Percentiles rank a stretch among this genome's conserved stretches.
Evolutionary conservation across 2,797 vertebrate genomes (phyloP).

Genomic region (Alcedo quadribrachys): DNA sequence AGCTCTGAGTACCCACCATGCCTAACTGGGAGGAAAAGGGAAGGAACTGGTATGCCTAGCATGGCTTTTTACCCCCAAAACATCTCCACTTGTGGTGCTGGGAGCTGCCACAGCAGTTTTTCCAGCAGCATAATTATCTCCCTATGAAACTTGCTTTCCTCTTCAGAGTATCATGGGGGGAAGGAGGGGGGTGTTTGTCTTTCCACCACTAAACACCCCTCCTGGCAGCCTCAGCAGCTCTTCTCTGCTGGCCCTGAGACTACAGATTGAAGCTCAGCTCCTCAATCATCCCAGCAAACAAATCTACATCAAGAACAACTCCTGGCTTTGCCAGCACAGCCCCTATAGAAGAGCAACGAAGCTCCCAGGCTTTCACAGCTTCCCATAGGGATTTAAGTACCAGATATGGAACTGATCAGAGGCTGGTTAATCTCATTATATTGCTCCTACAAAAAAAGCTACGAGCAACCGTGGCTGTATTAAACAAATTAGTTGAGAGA

Average conservation of each 20-base stretch:
- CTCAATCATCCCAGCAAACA: background rate
- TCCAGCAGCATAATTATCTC: background rate
- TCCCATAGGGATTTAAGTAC: background rate
- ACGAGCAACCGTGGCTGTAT: background rate
- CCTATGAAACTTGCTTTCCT: background rate
- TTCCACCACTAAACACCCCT: background rate
- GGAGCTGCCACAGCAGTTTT: conserved; percentile 33
- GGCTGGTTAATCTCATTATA: background rate
- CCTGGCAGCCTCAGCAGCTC: conserved; percentile 13
- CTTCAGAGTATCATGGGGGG: background rate
- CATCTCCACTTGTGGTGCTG: background rate
- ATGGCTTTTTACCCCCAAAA: background rate
- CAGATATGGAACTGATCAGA: background rate
- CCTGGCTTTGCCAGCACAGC: background rate
- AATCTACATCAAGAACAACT: background rate
- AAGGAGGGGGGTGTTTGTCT: background rate
- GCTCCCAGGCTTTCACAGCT: background rate
- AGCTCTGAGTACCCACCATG: background rate
- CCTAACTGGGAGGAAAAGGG: background rate
- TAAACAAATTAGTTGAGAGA: background rate
- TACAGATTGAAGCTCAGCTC: background rate
- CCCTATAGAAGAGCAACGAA: background rate
- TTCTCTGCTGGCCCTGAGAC: background rate
- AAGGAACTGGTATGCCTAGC: background rate
- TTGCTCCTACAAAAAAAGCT: background rate